Percentiles rank a stretch among this genome's conserved stretches.
Evolutionary conservation across 2,113 vertebrate species (phyloP).

Genomic region (Tenrec ecaudatus): DNA sequence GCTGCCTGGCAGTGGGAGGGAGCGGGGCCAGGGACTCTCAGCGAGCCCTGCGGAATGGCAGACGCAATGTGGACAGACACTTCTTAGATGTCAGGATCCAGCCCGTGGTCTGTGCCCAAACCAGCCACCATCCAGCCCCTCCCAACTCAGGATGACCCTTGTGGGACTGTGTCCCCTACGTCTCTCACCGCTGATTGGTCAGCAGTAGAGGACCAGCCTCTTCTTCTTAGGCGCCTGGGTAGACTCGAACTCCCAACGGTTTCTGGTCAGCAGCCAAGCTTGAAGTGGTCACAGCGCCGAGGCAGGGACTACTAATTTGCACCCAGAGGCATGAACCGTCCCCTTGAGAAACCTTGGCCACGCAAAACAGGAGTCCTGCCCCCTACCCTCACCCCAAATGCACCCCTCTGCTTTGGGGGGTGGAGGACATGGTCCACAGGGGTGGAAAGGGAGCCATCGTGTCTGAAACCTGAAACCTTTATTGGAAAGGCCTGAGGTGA

Average conservation of each 20-base stretch:
- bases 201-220: background rate
- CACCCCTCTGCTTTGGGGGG: too few relatives aligned
- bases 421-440: background rate
- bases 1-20: background rate
- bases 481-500: background rate
- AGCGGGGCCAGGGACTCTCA: background rate
- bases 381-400: too few relatives aligned
- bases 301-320: background rate
- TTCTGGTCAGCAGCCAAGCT: background rate
- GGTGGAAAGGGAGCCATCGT: background rate
- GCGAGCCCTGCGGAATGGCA: accelerated
- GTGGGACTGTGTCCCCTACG: background rate
- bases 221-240: background rate
- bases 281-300: background rate
- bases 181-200: background rate
- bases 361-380: background rate
- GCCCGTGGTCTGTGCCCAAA: background rate
- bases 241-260: background rate
- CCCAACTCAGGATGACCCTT: background rate
- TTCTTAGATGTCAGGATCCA: background rate
- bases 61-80: background rate
- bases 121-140: too few relatives aligned
- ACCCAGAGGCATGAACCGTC: background rate
- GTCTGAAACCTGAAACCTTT: too few relatives aligned
- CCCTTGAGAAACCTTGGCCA: background rate